A percentile compares a stretch with the other conserved stretches of the same genome.
These are phyloP conservation scores for Simalia tracyae DNA, from an alignment of 2,797 vertebrate genomes.

Conservation along the genomic window DNA sequence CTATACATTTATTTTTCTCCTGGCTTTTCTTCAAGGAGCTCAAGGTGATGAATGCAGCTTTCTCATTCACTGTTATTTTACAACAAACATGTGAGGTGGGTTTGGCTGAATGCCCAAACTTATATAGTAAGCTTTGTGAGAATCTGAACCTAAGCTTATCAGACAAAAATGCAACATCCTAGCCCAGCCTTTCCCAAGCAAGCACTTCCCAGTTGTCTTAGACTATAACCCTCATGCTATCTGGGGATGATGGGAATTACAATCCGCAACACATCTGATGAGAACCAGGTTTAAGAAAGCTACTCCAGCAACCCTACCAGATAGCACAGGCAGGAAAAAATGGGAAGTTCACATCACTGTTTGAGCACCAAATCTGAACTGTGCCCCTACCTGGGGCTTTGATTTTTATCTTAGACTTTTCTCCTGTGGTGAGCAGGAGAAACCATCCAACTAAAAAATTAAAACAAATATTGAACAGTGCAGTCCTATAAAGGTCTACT, in stretches of 20 bases:
- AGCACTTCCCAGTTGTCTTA: background rate
- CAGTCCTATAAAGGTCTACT: background rate
- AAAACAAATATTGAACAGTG: background rate
- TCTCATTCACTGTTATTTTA: background rate
- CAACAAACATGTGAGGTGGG: background rate
- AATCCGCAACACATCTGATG: background rate
- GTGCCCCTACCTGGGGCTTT: background rate
- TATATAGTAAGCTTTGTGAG: background rate
- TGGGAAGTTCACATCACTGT: too few relatives aligned
- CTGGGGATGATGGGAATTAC: background rate
- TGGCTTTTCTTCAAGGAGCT: background rate
- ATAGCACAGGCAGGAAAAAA: background rate
- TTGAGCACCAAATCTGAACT: background rate
- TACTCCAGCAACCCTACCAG: background rate
- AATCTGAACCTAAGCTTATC: background rate
- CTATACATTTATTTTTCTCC: background rate
- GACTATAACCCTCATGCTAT: background rate
- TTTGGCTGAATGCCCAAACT: background rate
- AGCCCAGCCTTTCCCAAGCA: background rate
- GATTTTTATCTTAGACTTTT: background rate
- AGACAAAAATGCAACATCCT: background rate
- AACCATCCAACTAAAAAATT: background rate
- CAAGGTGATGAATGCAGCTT: background rate
- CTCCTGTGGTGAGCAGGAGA: background rate
- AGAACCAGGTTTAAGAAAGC: background rate